Percentiles rank a stretch among this genome's conserved stretches.
These are phyloP conservation scores for Harlomillsia oculata DNA, from an alignment of 1,140 invertebrate genomes.

Conservation along the genomic window DNA sequence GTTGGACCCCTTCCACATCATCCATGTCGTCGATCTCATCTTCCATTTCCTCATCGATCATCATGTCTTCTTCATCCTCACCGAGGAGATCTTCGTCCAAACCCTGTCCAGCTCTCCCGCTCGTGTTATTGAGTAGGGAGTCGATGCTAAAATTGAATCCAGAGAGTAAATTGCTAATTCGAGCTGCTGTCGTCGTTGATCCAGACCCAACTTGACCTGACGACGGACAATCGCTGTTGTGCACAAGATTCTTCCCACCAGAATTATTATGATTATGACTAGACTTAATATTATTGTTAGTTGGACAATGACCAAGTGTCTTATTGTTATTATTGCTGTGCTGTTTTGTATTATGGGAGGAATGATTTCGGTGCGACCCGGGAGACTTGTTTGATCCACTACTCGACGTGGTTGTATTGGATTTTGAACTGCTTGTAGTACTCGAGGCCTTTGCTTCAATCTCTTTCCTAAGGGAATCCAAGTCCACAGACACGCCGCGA, in stretches of 20 bases:
- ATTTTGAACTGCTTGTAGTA: conserved; percentile 25
- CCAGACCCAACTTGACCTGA: not conserved
- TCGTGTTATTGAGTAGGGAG: no score
- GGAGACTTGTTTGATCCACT: not conserved
- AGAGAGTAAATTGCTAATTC: not conserved
- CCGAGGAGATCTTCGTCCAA: no score
- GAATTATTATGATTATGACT: not conserved
- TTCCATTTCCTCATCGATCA: no score
- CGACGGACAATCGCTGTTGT: no score
- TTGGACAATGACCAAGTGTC: not conserved
- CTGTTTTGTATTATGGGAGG: not conserved
- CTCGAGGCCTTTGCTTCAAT: conserved; percentile 51
- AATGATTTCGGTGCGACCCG: not conserved
- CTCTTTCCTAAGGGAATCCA: conserved; percentile 67
- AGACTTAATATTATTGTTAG: not conserved
- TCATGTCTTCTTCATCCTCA: no score
- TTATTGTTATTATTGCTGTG: conserved; percentile 4
- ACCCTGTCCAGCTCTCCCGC: no score
- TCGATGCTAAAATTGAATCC: conserved; percentile 8
- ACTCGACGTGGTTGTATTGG: not conserved
- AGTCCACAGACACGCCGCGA: conserved; percentile 76
- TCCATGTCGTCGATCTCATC: no score
- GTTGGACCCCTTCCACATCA: no score
- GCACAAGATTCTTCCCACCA: no score
- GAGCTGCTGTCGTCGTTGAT: not conserved